Evolutionary conservation across 2,888 invertebrate genomes (phyloP).

Genomic region (Phortica okadai): DNA sequence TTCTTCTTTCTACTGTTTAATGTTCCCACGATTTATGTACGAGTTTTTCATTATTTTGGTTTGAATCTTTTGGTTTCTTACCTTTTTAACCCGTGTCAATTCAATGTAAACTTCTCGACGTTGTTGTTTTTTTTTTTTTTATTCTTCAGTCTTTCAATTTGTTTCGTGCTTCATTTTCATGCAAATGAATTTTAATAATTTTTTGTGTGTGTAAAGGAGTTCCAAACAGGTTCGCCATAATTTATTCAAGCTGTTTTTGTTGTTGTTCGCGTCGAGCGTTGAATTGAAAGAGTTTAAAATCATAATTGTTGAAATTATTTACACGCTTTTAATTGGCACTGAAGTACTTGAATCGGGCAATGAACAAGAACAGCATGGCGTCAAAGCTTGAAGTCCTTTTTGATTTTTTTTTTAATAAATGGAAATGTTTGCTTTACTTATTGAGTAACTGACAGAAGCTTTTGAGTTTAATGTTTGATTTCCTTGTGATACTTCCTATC

Average conservation of each 20-base stretch:
- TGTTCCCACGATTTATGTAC: conserved; percentile 23
- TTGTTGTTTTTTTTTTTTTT: conserved; percentile 1
- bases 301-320: conserved; percentile 65
- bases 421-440: background rate
- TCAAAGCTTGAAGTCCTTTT: conserved; percentile 1
- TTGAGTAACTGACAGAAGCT: no score
- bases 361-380: conserved; percentile 26
- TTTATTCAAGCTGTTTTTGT: conserved; percentile 23
- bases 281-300: background rate
- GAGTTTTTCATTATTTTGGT: conserved; percentile 2
- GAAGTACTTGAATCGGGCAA: conserved; percentile 52
- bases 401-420: background rate
- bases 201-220: background rate
- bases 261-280: conserved; percentile 4
- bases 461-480: no score
- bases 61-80: conserved; percentile 14
- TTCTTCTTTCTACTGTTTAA: background rate
- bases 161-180: conserved; percentile 21
- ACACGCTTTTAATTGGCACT: conserved; percentile 68
- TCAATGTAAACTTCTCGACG: conserved; percentile 9
- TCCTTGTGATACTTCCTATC: no score
- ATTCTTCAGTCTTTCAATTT: conserved; percentile 15
- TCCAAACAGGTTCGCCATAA: conserved; percentile 30
- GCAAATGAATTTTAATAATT: conserved; percentile 26
- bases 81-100: conserved; percentile 12